Evolutionary conservation across 2,113 vertebrate genomes (phyloP).

Genomic region (Eulemur macaco): DNA sequence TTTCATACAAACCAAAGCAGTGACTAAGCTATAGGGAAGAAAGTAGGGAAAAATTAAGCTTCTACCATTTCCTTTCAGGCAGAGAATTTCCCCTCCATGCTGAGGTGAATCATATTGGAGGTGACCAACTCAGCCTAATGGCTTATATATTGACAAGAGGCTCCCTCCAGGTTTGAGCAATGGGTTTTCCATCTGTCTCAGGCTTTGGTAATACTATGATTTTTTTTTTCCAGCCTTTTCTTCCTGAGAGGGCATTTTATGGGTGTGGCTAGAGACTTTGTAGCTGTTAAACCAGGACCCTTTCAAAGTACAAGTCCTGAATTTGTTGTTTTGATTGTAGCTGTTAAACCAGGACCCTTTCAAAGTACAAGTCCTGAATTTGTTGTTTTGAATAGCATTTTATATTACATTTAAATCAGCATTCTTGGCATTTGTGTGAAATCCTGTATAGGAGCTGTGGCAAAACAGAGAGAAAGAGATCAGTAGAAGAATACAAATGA

Average conservation of each 20-base stretch:
- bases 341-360: background rate
- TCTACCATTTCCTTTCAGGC: background rate
- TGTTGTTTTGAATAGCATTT: conserved; percentile 27
- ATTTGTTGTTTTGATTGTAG: conserved; percentile 10
- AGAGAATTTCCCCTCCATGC: background rate
- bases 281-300: background rate
- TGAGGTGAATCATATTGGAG: too few relatives aligned
- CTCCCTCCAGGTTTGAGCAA: background rate
- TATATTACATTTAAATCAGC: background rate
- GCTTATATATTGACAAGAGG: background rate
- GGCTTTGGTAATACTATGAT: background rate
- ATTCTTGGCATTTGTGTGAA: background rate
- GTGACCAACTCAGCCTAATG: background rate
- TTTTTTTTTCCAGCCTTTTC: background rate
- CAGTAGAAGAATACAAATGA: background rate
- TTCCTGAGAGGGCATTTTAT: background rate
- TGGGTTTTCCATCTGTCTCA: background rate
- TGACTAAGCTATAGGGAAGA: background rate
- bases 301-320: background rate
- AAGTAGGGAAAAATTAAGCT: background rate
- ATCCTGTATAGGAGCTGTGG: rapidly evolving
- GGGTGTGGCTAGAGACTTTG: background rate
- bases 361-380: background rate
- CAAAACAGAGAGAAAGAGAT: background rate
- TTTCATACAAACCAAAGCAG: background rate